Evolutionary conservation across 1,140 invertebrate genomes (phyloP), one percentile per base, ranked within the genome.

Genomic region (Thrips palmi): DNA sequence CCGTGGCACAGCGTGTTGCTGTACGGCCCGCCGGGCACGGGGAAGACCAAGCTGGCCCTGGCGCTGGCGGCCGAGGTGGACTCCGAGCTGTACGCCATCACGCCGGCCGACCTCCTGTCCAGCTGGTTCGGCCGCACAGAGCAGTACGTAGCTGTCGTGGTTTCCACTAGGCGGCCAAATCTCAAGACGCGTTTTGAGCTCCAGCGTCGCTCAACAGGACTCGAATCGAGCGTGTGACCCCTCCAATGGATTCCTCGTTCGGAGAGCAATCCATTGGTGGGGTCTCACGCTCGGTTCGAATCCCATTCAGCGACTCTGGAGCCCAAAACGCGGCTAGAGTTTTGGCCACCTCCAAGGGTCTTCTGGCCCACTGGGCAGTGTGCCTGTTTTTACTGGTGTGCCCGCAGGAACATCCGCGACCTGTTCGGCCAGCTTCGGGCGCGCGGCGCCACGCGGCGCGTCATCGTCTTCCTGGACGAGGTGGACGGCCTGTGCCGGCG

Each of bases 1-100:
- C n/a, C n/a, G n/a, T 56, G 52, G 48, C 58, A 52, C 46, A 60
- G 68, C 2, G 53, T 76, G n/a, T 53, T 81, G 38, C 52, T 81
- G 4, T 77, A 72, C 55, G 77, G 77, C 6, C 65, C 73, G 10
- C 74, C 73, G 29, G 77, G 77, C 8, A 76, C 71, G 23, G 74
- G 74, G 2, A 80, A 80, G 55, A 78, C 75, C 2, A 50, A 67
- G 15, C 45, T 78, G 17, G 71, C 67, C 3, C 60, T 67, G 20
- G 69, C 67, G 14, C 41, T 69, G 21, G 64, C 66, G 4, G 53
- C 49, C 4, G 67, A 77, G 51, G 50, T 62, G 49, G 35, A 52
- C 44, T 42, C 60, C 20, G 50, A 52, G 3, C 60, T 69, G 25
- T 64, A 65, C 47, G 57, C 51, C 45, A 54, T 69, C 12, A 62